These are phyloP conservation scores for Danaus plexippus DNA, from an alignment of 1,140 invertebrate genomes.

Conservation along the genomic window DNA sequence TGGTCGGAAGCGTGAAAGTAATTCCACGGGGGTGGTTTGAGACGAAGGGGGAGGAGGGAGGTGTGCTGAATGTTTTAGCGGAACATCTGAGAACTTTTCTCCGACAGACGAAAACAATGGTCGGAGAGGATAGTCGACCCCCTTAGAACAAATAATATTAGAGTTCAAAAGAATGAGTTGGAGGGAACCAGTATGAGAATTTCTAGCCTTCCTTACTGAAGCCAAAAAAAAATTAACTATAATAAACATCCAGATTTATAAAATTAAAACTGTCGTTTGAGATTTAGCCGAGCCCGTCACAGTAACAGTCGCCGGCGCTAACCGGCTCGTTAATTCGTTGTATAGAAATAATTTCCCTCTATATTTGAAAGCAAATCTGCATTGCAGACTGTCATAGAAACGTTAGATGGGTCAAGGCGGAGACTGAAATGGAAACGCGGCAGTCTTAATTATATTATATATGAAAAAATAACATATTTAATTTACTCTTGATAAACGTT, in stretches of 20 bases:
- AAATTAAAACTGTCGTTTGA: too few relatives aligned
- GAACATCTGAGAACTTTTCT: conserved; percentile 49
- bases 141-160: conserved; percentile 63
- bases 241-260: too few relatives aligned
- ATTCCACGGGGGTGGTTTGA: conserved; percentile 37
- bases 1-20: conserved; percentile 56
- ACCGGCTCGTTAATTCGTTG: conserved; percentile 4
- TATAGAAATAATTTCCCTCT: conserved; percentile 5
- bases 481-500: too few relatives aligned
- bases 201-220: not conserved
- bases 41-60: too few relatives aligned
- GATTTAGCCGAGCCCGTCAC: too few relatives aligned
- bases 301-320: too few relatives aligned
- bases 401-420: conserved; percentile 17
- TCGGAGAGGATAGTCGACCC: conserved; percentile 32
- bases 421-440: conserved; percentile 6
- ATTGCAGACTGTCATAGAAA: conserved; percentile 18
- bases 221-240: too few relatives aligned
- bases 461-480: too few relatives aligned
- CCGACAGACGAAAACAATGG: conserved; percentile 57
- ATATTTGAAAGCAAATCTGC: conserved; percentile 18
- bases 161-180: conserved; percentile 57
- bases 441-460: not conserved
- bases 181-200: conserved; percentile 33
- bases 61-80: conserved; percentile 30